Evolutionary conservation across 2,888 invertebrate genomes (phyloP).

Genomic region (Cepaea hortensis): DNA sequence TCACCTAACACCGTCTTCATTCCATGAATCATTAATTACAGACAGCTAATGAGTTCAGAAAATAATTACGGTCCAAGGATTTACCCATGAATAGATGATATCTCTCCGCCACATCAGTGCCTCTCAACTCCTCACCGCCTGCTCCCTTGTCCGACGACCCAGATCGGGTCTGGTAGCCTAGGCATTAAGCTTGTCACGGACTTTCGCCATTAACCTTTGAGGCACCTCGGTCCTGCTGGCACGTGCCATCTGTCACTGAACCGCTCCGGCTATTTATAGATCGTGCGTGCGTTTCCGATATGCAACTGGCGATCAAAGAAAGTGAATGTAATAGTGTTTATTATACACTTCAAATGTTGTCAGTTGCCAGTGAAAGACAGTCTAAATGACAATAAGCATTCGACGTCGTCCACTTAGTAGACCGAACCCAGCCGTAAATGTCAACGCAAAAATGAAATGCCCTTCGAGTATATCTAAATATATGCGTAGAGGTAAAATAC

Average conservation of each 20-base stretch:
- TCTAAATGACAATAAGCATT: too few species aligned
- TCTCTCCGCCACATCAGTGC: not conserved
- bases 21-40: not conserved
- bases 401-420: too few species aligned
- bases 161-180: not conserved
- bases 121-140: not conserved
- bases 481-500: too few species aligned
- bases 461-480: too few species aligned
- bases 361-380: too few species aligned
- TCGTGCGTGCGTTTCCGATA: not conserved
- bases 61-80: not conserved
- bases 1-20: not conserved
- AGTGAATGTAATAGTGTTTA: not conserved
- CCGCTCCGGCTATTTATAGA: not conserved
- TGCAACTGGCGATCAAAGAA: not conserved
- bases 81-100: not conserved
- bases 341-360: too few species aligned
- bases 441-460: too few species aligned
- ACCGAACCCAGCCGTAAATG: too few species aligned
- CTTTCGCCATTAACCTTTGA: not conserved
- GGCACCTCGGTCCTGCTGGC: not conserved
- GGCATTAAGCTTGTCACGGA: constrained; percentile 14
- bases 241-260: constrained; percentile 14
- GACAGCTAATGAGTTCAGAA: not conserved
- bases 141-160: not conserved